These are phyloP conservation scores for Polypedilum vanderplanki DNA, from an alignment of 1,140 invertebrate species.

Conservation along the genomic window DNA sequence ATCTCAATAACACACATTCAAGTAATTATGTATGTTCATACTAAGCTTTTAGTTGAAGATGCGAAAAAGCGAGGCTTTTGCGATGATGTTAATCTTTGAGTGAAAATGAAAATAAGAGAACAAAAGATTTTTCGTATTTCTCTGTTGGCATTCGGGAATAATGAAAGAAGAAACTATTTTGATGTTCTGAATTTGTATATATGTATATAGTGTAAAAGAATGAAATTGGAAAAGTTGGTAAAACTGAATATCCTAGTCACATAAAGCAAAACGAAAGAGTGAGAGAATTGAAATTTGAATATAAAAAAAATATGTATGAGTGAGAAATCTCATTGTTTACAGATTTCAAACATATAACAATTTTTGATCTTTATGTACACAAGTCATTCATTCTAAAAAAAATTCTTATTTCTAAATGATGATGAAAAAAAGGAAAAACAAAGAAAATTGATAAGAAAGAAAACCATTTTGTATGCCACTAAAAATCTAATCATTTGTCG, in stretches of 20 bases:
- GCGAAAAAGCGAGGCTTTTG: not conserved
- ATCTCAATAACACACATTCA: too few relatives aligned
- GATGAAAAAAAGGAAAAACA: not conserved
- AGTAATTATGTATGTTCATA: not conserved
- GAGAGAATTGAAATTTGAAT: not conserved
- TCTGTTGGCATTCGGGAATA: too few relatives aligned
- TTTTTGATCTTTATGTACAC: not conserved
- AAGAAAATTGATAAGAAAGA: not conserved
- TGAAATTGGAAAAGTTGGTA: too few relatives aligned
- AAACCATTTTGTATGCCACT: not conserved
- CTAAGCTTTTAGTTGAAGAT: not conserved
- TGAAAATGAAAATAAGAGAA: slow-evolving; percentile 8
- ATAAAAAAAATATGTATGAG: not conserved
- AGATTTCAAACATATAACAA: not conserved
- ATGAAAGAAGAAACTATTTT: not conserved
- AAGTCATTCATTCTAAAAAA: not conserved
- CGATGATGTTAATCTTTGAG: not conserved
- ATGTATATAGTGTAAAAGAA: too few relatives aligned
- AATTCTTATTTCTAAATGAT: not conserved
- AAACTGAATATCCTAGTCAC: too few relatives aligned
- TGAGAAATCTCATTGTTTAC: not conserved
- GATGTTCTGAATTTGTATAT: not conserved
- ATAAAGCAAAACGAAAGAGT: too few relatives aligned
- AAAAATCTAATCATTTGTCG: slow-evolving; percentile 24
- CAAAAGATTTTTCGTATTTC: not conserved